Conservation (phyloP, 2,797 vertebrate species). For the Fratercula arctica region DNA sequence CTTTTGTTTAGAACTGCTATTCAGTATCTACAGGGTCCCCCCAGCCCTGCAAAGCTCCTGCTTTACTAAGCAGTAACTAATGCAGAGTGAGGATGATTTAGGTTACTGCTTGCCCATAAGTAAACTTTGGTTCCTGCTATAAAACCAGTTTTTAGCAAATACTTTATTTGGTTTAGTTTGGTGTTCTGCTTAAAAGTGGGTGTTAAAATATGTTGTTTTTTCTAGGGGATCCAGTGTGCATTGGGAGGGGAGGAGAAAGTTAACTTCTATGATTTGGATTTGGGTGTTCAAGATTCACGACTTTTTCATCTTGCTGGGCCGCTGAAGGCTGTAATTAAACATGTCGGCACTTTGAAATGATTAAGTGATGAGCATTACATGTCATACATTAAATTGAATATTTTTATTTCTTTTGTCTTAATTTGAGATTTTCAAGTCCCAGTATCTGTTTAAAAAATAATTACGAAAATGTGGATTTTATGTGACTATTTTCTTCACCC, state of each 20-base stretch:
- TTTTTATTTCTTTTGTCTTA: not conserved
- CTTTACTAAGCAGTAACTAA: not conserved
- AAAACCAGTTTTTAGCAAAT: not conserved
- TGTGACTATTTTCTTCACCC: not conserved
- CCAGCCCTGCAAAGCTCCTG: not conserved
- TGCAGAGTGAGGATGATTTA: not conserved
- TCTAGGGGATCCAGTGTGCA: not conserved
- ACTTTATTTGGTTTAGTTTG: not conserved
- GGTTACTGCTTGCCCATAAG: not conserved
- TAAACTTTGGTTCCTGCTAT: not conserved
- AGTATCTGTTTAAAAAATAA: not conserved
- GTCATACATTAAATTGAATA: not conserved
- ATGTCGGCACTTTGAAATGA: not conserved
- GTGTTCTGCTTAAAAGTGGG: not conserved
- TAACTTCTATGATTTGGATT: not conserved
- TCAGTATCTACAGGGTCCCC: not conserved
- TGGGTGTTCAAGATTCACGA: not conserved
- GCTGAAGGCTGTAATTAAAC: conserved; percentile 8
- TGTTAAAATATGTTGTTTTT: not conserved
- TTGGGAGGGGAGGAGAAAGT: not conserved
- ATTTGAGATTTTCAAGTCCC: not conserved
- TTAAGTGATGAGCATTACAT: not conserved
- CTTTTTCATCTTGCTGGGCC: not conserved
- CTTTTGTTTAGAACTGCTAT: not conserved
- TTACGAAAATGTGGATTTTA: not conserved